Conservation (phyloP, 2,888 invertebrate species). For the Tachina fera region DNA sequence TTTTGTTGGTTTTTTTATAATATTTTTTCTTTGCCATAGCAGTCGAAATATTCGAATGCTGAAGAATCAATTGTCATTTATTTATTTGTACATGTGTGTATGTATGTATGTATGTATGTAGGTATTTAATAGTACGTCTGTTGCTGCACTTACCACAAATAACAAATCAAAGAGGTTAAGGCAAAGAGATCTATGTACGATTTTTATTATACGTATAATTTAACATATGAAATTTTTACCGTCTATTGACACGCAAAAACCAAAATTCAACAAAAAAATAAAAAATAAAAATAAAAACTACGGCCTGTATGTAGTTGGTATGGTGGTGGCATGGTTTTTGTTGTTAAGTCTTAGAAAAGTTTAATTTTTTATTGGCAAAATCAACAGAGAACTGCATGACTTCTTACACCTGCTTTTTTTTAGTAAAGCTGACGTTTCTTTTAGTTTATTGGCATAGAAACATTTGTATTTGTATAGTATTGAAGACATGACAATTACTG, state of each 20-base stretch:
- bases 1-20: neutral
- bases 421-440: neutral
- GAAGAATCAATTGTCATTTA: conserved; percentile 72
- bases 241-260: conserved; percentile 71
- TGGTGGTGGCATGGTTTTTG: conserved; percentile 19
- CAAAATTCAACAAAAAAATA: conserved; percentile 43
- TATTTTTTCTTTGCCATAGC: neutral
- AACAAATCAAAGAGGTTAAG: conserved; percentile 69
- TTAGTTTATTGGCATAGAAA: conserved; percentile 36
- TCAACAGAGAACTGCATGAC: conserved; percentile 56
- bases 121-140: conserved; percentile 6
- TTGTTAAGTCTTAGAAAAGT: conserved; percentile 43
- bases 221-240: conserved; percentile 70
- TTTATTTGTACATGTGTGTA: neutral
- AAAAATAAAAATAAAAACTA: neutral
- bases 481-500: conserved; percentile 67
- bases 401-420: conserved; percentile 69
- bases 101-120: neutral
- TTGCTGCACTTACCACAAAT: conserved; percentile 55
- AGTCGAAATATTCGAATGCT: conserved; percentile 49
- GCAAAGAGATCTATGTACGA: conserved; percentile 60
- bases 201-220: conserved; percentile 68
- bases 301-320: neutral
- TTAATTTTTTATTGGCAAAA: conserved; percentile 44
- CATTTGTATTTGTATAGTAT: conserved; percentile 34